Conservation (phyloP, 2,113 vertebrate species). For the Cervus canadensis region DNA sequence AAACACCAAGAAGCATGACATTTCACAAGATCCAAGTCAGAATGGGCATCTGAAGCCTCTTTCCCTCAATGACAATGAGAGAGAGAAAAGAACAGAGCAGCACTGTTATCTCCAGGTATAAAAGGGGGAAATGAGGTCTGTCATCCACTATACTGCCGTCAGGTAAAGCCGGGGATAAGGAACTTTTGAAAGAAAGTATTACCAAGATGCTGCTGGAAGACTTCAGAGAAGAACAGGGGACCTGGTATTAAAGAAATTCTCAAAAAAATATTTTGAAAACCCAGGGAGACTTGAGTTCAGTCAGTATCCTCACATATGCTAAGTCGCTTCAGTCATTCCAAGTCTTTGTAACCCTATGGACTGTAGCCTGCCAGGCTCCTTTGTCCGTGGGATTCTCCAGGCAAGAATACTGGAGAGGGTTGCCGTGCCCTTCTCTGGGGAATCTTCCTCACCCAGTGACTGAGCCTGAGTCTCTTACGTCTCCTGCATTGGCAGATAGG, state of each 20-base stretch:
- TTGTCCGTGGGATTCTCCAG: neutral
- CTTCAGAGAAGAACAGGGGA: neutral
- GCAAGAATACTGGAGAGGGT: neutral
- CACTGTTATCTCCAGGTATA: neutral
- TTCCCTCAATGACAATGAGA: neutral
- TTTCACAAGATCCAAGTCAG: neutral
- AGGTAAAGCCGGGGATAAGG: neutral
- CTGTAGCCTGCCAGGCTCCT: neutral
- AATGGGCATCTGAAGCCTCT: neutral
- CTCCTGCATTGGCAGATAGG: neutral
- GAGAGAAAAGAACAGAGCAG: neutral
- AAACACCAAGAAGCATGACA: neutral
- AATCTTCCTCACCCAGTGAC: neutral
- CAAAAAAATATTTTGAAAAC: constrained; percentile 1
- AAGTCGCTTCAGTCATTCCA: neutral
- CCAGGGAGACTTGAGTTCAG: neutral
- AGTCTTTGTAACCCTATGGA: neutral
- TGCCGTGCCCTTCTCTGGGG: neutral
- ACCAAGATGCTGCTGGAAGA: neutral
- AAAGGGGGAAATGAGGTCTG: neutral
- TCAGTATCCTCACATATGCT: neutral
- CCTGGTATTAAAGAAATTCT: neutral
- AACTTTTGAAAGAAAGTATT: neutral
- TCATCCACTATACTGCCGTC: neutral
- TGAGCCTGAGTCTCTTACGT: neutral